Conservation (phyloP, 1,140 invertebrate species). For the Drosophila suzukii region DNA sequence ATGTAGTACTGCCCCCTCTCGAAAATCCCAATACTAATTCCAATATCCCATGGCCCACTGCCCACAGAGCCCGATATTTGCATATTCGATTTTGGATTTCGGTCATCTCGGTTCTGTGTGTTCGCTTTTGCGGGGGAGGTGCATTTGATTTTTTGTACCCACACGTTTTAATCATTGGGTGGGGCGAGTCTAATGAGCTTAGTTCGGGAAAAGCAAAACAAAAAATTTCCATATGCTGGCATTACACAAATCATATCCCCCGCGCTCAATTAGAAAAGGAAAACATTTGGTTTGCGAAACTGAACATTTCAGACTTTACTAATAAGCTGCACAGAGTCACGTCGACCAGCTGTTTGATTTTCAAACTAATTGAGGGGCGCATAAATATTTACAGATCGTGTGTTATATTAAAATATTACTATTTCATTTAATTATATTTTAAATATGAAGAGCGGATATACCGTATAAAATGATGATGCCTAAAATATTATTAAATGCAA, state of each 20-base stretch:
- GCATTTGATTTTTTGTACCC: conserved; percentile 32
- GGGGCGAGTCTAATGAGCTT: conserved; percentile 19
- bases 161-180: conserved; percentile 11
- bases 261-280: conserved; percentile 8
- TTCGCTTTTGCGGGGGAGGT: conserved; percentile 1
- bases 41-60: conserved; percentile 2
- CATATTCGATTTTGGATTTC: conserved; percentile 61
- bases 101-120: conserved; percentile 14
- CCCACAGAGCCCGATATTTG: conserved; percentile 32
- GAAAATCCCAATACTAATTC: conserved; percentile 8
- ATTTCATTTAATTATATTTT: too few species aligned
- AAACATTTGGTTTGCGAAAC: conserved; percentile 3
- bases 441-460: too few species aligned
- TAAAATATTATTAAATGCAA: too few species aligned
- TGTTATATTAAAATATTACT: too few species aligned
- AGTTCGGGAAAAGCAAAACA: conserved; percentile 22
- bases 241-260: conserved; percentile 22
- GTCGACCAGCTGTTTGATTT: not conserved
- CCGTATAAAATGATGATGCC: too few species aligned
- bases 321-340: not conserved
- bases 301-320: not conserved
- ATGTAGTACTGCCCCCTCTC: not conserved
- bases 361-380: not conserved
- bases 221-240: conserved; percentile 15
- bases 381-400: too few species aligned